Percentiles rank a stretch among this genome's conserved stretches.
phyloP scores from a whole-genome alignment of 1,140 invertebrate species.

The Ceratina calcarata region DNA sequence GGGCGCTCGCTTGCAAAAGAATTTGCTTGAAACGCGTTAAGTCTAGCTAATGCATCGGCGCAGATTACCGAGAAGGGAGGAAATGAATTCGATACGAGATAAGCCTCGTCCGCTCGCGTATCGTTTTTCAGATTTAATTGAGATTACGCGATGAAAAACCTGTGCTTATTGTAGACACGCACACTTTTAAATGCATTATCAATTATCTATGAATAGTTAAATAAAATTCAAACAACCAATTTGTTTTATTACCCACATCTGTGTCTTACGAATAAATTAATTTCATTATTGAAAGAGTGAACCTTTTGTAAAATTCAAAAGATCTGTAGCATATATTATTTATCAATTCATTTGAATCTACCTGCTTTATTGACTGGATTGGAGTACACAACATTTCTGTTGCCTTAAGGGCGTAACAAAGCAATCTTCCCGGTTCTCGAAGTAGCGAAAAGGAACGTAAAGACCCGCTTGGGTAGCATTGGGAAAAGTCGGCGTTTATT shows the following conservation, averaged over 20 bases:
- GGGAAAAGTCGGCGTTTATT: conserved; percentile 19
- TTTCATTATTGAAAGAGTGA: no score
- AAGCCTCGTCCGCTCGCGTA: no score
- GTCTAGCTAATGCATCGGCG: neutral
- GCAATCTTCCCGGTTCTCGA: neutral
- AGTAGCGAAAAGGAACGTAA: neutral
- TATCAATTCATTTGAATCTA: neutral
- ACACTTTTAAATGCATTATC: no score
- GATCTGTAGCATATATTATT: neutral
- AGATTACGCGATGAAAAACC: no score
- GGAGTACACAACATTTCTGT: neutral
- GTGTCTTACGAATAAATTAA: no score
- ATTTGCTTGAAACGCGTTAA: neutral
- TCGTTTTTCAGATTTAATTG: neutral
- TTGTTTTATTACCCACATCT: no score
- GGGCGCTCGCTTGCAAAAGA: neutral
- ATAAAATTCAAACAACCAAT: neutral
- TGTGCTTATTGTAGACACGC: no score
- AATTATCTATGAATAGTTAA: no score
- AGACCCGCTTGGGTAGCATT: neutral
- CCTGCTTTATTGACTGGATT: no score
- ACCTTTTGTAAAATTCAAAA: no score
- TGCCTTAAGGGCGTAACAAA: neutral
- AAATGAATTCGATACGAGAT: neutral
- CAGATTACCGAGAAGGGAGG: neutral